Evolutionary conservation across 1,140 invertebrate species (phyloP).

Genomic region (Drosophila persimilis): DNA sequence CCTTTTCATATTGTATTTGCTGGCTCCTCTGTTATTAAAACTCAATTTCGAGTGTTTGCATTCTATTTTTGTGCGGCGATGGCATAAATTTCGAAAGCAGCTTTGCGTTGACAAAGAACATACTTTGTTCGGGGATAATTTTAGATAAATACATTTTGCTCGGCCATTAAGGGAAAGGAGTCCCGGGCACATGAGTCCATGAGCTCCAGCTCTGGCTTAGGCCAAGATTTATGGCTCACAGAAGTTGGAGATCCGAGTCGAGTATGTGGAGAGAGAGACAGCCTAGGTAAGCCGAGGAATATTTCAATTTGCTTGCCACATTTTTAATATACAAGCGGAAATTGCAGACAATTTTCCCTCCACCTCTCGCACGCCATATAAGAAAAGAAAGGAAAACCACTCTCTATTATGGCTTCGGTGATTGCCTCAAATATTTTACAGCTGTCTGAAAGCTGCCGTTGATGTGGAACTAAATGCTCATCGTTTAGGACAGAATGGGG

Average conservation of each 20-base stretch:
- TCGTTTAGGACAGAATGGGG: slow-evolving; percentile 37
- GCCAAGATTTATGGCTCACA: slow-evolving; percentile 42
- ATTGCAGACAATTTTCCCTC: slow-evolving; percentile 39
- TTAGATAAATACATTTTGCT: slow-evolving; percentile 46
- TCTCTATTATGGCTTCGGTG: slow-evolving; percentile 41
- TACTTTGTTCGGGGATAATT: slow-evolving; percentile 48
- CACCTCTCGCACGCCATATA: slow-evolving; percentile 12
- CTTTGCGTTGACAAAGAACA: slow-evolving; percentile 57
- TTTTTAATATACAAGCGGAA: slow-evolving; percentile 57
- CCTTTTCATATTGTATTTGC: slow-evolving; percentile 26
- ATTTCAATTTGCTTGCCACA: slow-evolving; percentile 63
- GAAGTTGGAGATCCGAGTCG: too few species aligned
- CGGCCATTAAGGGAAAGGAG: slow-evolving; percentile 44
- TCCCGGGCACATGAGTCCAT: slow-evolving; percentile 39
- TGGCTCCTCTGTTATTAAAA: slow-evolving; percentile 63
- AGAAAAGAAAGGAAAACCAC: neutral
- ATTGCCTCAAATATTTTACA: slow-evolving; percentile 67
- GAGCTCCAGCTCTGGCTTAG: slow-evolving; percentile 37
- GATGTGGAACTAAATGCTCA: slow-evolving; percentile 53
- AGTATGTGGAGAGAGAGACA: slow-evolving; percentile 28
- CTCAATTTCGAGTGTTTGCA: slow-evolving; percentile 73
- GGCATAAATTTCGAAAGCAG: slow-evolving; percentile 41
- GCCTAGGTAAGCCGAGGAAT: slow-evolving; percentile 59
- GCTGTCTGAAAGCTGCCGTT: slow-evolving; percentile 41
- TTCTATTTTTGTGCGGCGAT: slow-evolving; percentile 56